Conservation (phyloP, 2,113 vertebrate genomes). For the Perca fluviatilis region DNA sequence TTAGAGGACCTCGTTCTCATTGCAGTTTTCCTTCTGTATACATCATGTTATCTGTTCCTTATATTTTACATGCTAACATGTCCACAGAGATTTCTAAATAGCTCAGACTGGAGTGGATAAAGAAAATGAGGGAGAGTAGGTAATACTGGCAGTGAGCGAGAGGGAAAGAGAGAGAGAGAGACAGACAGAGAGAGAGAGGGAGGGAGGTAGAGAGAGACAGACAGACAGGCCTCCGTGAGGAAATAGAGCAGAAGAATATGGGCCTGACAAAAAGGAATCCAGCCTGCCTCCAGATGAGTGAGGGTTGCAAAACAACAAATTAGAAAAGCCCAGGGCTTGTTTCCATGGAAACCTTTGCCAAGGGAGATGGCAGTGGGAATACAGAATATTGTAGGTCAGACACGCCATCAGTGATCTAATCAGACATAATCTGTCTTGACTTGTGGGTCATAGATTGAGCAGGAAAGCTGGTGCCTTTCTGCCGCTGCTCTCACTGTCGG, state of each 20-base stretch:
- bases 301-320: conserved; percentile 82
- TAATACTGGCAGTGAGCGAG: neutral
- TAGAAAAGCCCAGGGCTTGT: conserved; percentile 80
- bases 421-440: conserved; percentile 81
- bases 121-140: neutral
- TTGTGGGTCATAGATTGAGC: conserved; percentile 79
- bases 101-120: neutral
- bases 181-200: neutral
- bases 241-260: conserved; percentile 88
- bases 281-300: conserved; percentile 81
- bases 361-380: conserved; percentile 71
- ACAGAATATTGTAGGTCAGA: conserved; percentile 86
- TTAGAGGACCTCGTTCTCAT: too few relatives aligned
- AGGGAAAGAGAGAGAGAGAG: neutral
- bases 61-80: neutral
- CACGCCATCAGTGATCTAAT: conserved; percentile 79
- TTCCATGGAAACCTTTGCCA: conserved; percentile 86
- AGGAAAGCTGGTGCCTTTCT: conserved; percentile 66
- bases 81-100: conserved; percentile 39
- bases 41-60: too few relatives aligned
- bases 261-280: conserved; percentile 84
- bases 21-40: too few relatives aligned
- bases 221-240: conserved; percentile 55
- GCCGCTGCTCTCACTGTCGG: conserved; percentile 32
- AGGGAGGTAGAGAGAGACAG: neutral